These are phyloP conservation scores for Drosophila trapezifrons DNA, from an alignment of 1,140 invertebrate species.

Conservation along the genomic window DNA sequence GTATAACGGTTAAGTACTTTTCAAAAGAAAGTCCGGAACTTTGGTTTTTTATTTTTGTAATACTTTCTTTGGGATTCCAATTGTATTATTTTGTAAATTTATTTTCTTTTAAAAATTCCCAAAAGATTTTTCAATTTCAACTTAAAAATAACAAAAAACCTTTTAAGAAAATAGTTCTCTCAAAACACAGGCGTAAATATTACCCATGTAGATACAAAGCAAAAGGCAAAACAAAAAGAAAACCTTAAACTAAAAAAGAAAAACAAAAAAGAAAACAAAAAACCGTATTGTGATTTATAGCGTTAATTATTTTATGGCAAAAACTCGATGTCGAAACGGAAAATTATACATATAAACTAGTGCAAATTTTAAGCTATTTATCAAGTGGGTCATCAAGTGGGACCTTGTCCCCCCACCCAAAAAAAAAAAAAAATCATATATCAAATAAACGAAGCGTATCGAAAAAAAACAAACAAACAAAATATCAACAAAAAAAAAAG, in stretches of 20 bases:
- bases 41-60: background rate
- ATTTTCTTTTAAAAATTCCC: background rate
- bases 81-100: background rate
- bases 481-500: conserved; percentile 20
- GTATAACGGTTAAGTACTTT: too few relatives aligned
- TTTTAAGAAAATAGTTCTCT: background rate
- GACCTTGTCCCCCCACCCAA: conserved; percentile 4
- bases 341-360: conserved; percentile 59
- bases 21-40: too few relatives aligned
- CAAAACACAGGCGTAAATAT: background rate
- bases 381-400: conserved; percentile 14
- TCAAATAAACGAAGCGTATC: conserved; percentile 77
- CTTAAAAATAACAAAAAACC: too few relatives aligned
- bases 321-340: conserved; percentile 27
- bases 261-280: conserved; percentile 44
- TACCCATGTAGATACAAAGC: conserved; percentile 13
- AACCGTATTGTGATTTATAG: conserved; percentile 84
- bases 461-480: conserved; percentile 37
- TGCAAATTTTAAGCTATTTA: conserved; percentile 67
- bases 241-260: conserved; percentile 39
- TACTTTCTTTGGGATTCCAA: too few relatives aligned
- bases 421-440: conserved; percentile 51
- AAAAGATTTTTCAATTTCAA: background rate
- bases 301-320: conserved; percentile 82
- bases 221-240: conserved; percentile 10